Conservation (phyloP, 1,140 invertebrate genomes). For the Meloidogyne hapla region DNA sequence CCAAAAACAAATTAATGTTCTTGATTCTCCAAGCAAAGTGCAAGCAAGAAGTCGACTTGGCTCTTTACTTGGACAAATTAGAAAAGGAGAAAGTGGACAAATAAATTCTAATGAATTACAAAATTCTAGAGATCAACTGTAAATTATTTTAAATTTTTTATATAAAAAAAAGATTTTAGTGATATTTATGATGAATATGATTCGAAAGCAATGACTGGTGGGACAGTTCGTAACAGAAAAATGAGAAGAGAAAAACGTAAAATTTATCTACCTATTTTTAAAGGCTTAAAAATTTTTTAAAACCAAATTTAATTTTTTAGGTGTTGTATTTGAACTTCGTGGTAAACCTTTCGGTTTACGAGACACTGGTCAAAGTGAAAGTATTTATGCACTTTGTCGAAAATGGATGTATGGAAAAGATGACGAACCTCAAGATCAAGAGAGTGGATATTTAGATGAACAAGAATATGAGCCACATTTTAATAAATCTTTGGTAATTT, state of each 20-base stretch:
- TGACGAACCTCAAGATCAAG: constrained; percentile 38
- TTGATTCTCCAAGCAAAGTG: constrained; percentile 21
- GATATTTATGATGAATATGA: constrained; percentile 6
- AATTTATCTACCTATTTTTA: constrained; percentile 13
- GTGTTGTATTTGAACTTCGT: constrained; percentile 50
- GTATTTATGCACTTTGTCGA: constrained; percentile 47
- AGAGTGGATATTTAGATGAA: constrained; percentile 29
- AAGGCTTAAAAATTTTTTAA: no score
- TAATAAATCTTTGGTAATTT: constrained; percentile 9
- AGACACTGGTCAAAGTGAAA: constrained; percentile 33
- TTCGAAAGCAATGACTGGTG: background rate
- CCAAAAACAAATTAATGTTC: constrained; percentile 8
- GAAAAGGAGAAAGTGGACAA: constrained; percentile 14
- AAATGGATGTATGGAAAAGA: constrained; percentile 59
- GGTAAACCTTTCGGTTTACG: constrained; percentile 50
- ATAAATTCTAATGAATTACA: background rate
- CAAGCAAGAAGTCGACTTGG: constrained; percentile 18
- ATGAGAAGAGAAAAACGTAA: constrained; percentile 49
- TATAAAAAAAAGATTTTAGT: background rate
- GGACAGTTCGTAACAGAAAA: constrained; percentile 23
- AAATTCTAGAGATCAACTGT: background rate
- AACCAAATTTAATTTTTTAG: constrained; percentile 23
- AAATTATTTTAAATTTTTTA: background rate
- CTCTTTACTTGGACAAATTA: constrained; percentile 14
- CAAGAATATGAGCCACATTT: background rate